Percentiles rank a stretch among this genome's conserved stretches.
Conservation (phyloP, 2,797 vertebrate species). For the Platalea minor region DNA sequence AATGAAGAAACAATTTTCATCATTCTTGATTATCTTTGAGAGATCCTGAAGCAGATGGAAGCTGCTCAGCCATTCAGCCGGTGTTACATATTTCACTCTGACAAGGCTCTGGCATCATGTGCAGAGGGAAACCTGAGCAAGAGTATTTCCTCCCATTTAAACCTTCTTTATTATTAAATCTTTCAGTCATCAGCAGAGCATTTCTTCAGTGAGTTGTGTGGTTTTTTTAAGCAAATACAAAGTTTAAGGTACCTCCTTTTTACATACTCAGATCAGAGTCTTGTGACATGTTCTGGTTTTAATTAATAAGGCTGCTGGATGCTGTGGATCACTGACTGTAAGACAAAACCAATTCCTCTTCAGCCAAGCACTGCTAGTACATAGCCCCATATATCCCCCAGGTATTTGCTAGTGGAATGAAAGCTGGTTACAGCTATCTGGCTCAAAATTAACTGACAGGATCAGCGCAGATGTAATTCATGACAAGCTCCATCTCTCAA, state of each 20-base stretch:
- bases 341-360: constrained; percentile 58
- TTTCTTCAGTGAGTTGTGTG: neutral
- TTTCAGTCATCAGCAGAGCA: constrained; percentile 26
- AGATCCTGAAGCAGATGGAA: constrained; percentile 71
- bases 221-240: neutral
- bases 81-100: constrained; percentile 67
- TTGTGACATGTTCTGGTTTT: constrained; percentile 24
- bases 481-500: constrained; percentile 33
- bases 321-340: constrained; percentile 32
- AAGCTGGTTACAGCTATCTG: constrained; percentile 12
- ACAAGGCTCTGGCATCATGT: constrained; percentile 62
- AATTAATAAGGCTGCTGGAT: constrained; percentile 48
- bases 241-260: constrained; percentile 12
- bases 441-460: constrained; percentile 50
- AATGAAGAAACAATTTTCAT: constrained; percentile 72
- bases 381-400: constrained; percentile 9
- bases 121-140: constrained; percentile 50
- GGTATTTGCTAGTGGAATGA: constrained; percentile 20
- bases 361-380: constrained; percentile 26
- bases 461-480: neutral
- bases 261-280: constrained; percentile 6
- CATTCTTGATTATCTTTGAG: constrained; percentile 69
- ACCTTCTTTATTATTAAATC: constrained; percentile 50
- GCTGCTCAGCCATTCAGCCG: constrained; percentile 60
- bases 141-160: constrained; percentile 59